A percentile compares a stretch with the other conserved stretches of the same genome.
Conservation (phyloP, 2,797 vertebrate species). For the Naso thynnoides region DNA sequence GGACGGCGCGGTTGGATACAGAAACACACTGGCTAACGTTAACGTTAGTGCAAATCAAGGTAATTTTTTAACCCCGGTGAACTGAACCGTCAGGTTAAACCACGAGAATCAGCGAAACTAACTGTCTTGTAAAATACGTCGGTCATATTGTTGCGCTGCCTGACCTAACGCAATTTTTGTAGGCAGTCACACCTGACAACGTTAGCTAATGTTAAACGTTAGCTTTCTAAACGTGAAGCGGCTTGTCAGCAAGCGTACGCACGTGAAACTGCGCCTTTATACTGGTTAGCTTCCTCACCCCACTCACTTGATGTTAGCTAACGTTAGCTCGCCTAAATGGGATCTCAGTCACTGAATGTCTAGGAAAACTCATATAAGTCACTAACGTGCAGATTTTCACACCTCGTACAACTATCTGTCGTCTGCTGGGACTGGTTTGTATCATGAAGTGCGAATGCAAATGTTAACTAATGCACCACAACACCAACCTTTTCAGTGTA, state of each 20-base stretch:
- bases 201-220: neutral
- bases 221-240: slow-evolving; percentile 16
- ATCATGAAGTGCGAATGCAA: too few relatives aligned
- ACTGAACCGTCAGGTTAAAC: neutral
- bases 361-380: too few relatives aligned
- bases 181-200: neutral
- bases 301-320: too few relatives aligned
- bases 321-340: neutral
- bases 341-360: too few relatives aligned
- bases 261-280: neutral
- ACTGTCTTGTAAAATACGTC: accelerated
- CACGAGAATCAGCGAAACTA: too few relatives aligned
- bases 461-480: too few relatives aligned
- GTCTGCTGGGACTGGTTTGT: neutral
- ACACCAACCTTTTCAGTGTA: neutral
- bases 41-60: neutral
- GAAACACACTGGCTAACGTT: neutral
- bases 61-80: neutral
- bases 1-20: slow-evolving; percentile 8
- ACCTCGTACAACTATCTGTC: neutral
- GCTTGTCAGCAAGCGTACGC: neutral
- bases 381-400: too few relatives aligned
- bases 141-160: accelerated
- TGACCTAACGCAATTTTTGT: too few relatives aligned
- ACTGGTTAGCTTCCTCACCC: too few relatives aligned